Evolutionary conservation across 2,113 vertebrate species (phyloP).

Genomic region (Microcebus griseorufus): DNA sequence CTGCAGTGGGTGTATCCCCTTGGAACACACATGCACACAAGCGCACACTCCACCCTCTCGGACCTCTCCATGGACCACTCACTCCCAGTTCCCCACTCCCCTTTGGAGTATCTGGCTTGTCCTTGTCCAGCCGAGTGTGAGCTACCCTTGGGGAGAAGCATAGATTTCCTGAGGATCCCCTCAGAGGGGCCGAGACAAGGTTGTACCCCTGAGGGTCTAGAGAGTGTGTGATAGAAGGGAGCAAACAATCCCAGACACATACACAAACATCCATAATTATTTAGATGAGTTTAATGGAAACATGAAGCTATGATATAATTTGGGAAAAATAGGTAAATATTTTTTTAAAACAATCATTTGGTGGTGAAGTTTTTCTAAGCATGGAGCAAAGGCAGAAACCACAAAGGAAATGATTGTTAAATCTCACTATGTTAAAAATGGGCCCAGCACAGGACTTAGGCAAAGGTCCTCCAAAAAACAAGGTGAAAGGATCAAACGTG

Average conservation of each 20-base stretch:
- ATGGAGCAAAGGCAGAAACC: background rate
- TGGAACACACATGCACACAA: background rate
- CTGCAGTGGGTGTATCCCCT: too few species aligned
- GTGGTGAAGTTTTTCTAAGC: background rate
- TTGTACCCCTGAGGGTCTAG: background rate
- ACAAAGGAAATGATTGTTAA: background rate
- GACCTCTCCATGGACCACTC: accelerated
- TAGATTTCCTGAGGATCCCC: background rate
- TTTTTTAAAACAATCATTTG: background rate
- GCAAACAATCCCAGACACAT: background rate
- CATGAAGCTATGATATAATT: background rate
- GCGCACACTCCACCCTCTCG: background rate
- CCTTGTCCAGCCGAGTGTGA: background rate
- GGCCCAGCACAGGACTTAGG: background rate
- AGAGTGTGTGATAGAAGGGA: background rate
- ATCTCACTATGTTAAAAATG: background rate
- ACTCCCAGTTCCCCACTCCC: background rate
- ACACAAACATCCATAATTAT: background rate
- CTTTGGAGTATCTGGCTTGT: background rate
- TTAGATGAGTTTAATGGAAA: background rate
- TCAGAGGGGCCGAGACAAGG: background rate
- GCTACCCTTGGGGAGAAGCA: background rate
- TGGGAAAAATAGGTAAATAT: background rate
- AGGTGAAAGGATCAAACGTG: background rate
- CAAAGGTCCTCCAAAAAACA: background rate